phyloP scores from a whole-genome alignment of 1,140 invertebrate genomes.

The Leptoteleia sp. region DNA sequence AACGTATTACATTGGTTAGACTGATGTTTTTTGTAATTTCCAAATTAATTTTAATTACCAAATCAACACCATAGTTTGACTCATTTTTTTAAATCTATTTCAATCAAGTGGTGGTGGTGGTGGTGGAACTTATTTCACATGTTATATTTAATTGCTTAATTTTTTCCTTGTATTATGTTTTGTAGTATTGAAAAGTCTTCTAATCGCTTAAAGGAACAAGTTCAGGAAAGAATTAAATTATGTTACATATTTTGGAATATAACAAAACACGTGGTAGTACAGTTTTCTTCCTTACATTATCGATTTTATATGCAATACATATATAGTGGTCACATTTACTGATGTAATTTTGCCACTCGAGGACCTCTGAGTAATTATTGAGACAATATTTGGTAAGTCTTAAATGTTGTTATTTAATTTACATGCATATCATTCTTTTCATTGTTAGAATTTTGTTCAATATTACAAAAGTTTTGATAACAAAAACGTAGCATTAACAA shows the following conservation, averaged over 20 bases:
- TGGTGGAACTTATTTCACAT: too few species aligned
- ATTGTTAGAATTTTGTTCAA: too few species aligned
- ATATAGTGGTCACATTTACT: conserved; percentile 17
- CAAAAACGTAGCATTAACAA: too few species aligned
- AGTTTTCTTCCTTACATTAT: neutral
- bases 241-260: neutral
- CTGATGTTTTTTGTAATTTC: too few species aligned
- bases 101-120: too few species aligned
- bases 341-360: conserved; percentile 2
- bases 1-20: too few species aligned
- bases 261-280: conserved; percentile 19
- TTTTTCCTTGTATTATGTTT: too few species aligned
- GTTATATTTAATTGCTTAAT: too few species aligned
- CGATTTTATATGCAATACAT: conserved; percentile 15
- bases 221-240: neutral
- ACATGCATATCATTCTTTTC: neutral
- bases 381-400: conserved; percentile 9
- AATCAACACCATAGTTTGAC: too few species aligned
- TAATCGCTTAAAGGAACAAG: neutral
- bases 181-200: neutral
- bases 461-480: too few species aligned
- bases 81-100: too few species aligned
- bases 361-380: conserved; percentile 3
- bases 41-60: too few species aligned
- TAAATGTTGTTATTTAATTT: neutral